Evolutionary conservation across 1,140 invertebrate species (phyloP), one percentile per base, ranked within the genome.

Genomic region (Parapsyche elsis): DNA sequence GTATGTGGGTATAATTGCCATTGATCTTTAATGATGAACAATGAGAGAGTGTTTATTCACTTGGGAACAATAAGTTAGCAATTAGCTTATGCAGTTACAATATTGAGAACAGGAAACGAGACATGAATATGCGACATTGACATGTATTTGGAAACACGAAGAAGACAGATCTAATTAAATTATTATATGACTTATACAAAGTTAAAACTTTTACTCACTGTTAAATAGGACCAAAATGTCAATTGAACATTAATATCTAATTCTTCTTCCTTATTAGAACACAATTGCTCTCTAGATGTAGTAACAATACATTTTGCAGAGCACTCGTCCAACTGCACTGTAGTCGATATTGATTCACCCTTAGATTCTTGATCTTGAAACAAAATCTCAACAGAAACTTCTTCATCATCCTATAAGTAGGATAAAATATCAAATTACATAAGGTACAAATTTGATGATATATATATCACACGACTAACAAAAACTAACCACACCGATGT

Each of bases 171-270:
- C 45, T n/a, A n/a, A n/a, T n/a, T n/a, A n/a, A n/a, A n/a, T n/a
- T n/a, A n/a, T n/a, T n/a, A 49, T 49, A 49, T 49, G 46, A 49
- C 46, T 9, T 49, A 49, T 49, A 49, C 46, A 49, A n/a, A n/a
- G n/a, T n/a, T n/a, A 38, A 38, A 38, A 38, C 30, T 38, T 7
- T 38, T 81, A 86, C 87, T 87, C 84, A 88, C 90, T 24, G 88
- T 86, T n/a, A 95, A 89, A 84, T 95, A 96, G 0, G 92, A 84
- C 93, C 94, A 95, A 85, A 95, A 95, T 0, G 94, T 95, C 7
- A 94, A 83, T 1, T 86, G 85, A 0, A 93, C 89, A 83, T 94
- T 91, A 59, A 92, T 88, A 80, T 93, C 92, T 9, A 92, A 87
- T 5, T 89, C 85, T 75, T 88, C 89, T 45, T 92, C 86, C 26